Base-by-base conservation (phyloP, 1,140 invertebrate species). In the Caenorhabditis tropicalis region DNA sequence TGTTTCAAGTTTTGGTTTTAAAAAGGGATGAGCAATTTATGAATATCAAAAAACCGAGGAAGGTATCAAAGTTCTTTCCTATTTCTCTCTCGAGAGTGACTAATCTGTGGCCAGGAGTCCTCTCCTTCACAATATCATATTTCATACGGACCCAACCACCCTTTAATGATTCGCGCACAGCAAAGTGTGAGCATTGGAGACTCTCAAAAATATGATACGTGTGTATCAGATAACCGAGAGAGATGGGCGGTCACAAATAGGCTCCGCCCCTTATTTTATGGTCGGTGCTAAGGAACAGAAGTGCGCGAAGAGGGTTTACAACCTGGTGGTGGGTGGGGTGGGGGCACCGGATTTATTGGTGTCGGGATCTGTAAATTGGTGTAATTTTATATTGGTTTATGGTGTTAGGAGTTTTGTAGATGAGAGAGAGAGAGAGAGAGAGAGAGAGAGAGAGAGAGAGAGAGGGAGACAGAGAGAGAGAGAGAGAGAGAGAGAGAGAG, bases 211-310 rank as follows among this genome's bases (percentile, higher is more conserved):
- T 70, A 70, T 70, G 60, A 70, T 70, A 70, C 60, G 60, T 36
- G 60, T 70, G 60, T 70, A 70, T 70, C 60, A 39, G 60, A 70
- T 70, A 39, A 39, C 60, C n/a, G n/a, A 60, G 24, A 70, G 12
- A 58, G 60, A 70, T 70, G 60, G 60, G 60, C 60, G 60, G 60
- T 58, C 56, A 29, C 31, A 33, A 12, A 29, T 9, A 29, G 56
- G n/a, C 49, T 51, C 49, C 49, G 49, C 53, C 53, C 53, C 27
- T 29, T 58, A 29, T 58, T 58, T 29, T 58, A 27, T 29, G 53
- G 12, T 29, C 19, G 31, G 60, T 19, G 31, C 16, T 19, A 16
- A 65, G 16, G 58, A 39, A 36, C 12, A 70, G 33, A 36, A 70
- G 31, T 70, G 29, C 60, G 60, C 33, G 60, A 33, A n/a, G 24